These are phyloP conservation scores for Scaptomyza reducta DNA, from an alignment of 2,888 invertebrate genomes.

Conservation along the genomic window DNA sequence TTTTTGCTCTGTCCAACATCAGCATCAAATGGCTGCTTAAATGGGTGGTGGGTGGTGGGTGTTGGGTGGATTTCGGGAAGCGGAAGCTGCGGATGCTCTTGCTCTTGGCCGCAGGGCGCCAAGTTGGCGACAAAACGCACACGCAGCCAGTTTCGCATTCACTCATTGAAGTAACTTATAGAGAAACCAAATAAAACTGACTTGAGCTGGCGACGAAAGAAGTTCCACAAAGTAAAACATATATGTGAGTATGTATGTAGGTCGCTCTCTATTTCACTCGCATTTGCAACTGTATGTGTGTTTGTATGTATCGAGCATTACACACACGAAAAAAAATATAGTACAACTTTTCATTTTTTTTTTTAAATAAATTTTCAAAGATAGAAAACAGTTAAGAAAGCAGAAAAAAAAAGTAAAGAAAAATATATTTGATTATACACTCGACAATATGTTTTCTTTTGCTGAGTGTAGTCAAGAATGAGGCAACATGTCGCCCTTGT, in stretches of 20 bases:
- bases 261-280: too few relatives aligned
- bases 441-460: not conserved
- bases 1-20: not conserved
- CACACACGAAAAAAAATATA: not conserved
- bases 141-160: conserved; percentile 26
- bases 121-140: conserved; percentile 55
- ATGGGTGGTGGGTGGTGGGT: not conserved
- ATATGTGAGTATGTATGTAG: conserved; percentile 29
- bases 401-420: too few relatives aligned
- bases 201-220: conserved; percentile 48
- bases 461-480: conserved; percentile 18
- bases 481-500: conserved; percentile 46
- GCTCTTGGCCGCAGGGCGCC: conserved; percentile 59
- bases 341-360: too few relatives aligned
- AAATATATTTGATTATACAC: too few relatives aligned
- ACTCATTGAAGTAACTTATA: conserved; percentile 28
- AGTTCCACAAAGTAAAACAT: conserved; percentile 36
- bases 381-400: too few relatives aligned
- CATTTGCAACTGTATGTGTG: too few relatives aligned
- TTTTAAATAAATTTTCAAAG: too few relatives aligned
- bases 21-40: not conserved
- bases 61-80: conserved; percentile 14
- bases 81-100: conserved; percentile 55
- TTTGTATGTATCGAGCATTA: conserved; percentile 14
- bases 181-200: conserved; percentile 52